These are phyloP conservation scores for Trichoplax adhaerens DNA, from an alignment of 37 sponge, comb jelly and placozoan genomes.

Conservation along the genomic window DNA sequence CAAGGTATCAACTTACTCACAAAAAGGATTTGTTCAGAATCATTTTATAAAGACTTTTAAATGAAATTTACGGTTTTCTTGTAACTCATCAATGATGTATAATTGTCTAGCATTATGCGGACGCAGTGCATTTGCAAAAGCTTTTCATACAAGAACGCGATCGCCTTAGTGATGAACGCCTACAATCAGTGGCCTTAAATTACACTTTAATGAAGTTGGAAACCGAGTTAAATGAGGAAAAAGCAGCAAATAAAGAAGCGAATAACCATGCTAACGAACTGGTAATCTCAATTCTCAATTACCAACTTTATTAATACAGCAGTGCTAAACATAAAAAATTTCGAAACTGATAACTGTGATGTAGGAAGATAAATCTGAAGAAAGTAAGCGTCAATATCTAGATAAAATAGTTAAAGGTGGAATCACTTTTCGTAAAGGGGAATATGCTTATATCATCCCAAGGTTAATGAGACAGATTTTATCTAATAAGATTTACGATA, in stretches of 20 bases:
- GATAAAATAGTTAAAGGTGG: slow-evolving; percentile 3
- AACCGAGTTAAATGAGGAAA: neutral
- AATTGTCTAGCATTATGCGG: neutral
- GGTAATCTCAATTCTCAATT: neutral
- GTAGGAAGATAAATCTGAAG: slow-evolving; percentile 2
- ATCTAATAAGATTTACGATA: neutral
- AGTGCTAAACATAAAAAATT: too few species aligned
- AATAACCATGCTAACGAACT: neutral
- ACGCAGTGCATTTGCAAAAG: slow-evolving; percentile 17
- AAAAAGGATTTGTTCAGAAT: too few species aligned
- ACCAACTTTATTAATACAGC: neutral
- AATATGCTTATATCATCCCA: slow-evolving; percentile 19
- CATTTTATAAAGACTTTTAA: too few species aligned
- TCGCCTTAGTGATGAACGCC: slow-evolving; percentile 21
- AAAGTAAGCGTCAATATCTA: neutral
- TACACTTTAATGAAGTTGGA: too few species aligned
- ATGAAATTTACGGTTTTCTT: too few species aligned
- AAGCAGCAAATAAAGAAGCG: neutral
- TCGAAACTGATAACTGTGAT: neutral
- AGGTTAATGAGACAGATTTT: slow-evolving; percentile 5
- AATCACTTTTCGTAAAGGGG: slow-evolving; percentile 7
- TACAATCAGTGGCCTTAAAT: too few species aligned
- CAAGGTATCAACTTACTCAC: too few species aligned
- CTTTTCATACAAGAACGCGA: slow-evolving; percentile 31
- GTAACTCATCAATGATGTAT: too few species aligned